Evolutionary conservation across 64 coral and sea anemone species (phyloP).

Genomic region (Trachythela sp.): DNA sequence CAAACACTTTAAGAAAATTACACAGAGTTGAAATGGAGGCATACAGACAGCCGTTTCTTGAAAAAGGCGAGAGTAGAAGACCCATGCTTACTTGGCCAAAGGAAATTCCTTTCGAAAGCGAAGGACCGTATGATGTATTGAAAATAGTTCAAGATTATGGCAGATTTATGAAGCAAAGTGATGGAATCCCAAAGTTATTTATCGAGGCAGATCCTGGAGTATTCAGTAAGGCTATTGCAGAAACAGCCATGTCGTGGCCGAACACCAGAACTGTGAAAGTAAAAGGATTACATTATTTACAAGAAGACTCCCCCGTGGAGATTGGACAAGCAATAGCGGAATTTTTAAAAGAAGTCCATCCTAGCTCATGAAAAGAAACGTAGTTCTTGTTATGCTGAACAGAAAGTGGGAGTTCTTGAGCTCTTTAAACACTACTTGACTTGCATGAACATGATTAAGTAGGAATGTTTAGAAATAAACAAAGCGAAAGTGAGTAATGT

Average conservation of each 20-base stretch:
- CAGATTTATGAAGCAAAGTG: neutral
- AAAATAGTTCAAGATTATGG: constrained; percentile 9
- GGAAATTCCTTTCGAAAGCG: constrained; percentile 18
- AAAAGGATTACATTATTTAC: neutral
- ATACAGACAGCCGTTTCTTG: neutral
- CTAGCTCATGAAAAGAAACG: neutral
- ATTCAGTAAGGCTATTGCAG: neutral
- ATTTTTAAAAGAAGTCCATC: neutral
- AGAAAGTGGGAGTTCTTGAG: neutral
- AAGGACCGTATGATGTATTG: neutral
- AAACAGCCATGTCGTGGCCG: constrained; percentile 11
- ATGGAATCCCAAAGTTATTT: neutral
- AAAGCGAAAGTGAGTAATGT: too few species aligned
- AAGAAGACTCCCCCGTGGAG: neutral
- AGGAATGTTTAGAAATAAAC: too few species aligned
- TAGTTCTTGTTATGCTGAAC: neutral
- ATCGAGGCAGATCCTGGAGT: neutral
- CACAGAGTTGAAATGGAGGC: neutral
- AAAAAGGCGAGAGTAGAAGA: constrained; percentile 3
- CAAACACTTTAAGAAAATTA: neutral
- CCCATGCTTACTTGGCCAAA: constrained; percentile 5
- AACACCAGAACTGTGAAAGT: constrained; percentile 9
- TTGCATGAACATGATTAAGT: too few species aligned
- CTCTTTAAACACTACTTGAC: too few species aligned
- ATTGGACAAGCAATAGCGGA: neutral